These are phyloP conservation scores for Gastrophysa polygoni DNA, from an alignment of 2,888 invertebrate genomes.

Conservation along the genomic window DNA sequence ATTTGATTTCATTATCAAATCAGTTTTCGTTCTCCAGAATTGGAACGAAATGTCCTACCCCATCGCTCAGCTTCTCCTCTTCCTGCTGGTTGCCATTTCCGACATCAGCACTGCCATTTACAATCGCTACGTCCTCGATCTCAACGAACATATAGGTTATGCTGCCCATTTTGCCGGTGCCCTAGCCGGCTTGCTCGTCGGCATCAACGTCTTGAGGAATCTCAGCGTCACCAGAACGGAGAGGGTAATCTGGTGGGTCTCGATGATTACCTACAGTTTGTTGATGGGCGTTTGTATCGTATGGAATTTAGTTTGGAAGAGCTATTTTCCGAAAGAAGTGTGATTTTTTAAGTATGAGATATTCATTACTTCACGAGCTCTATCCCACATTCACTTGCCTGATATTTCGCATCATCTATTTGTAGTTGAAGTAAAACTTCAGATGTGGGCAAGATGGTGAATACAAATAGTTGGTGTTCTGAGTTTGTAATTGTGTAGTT, in stretches of 20 bases:
- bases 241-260: slow-evolving; percentile 58
- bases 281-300: background rate
- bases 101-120: slow-evolving; percentile 27
- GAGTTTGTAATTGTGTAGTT: too few relatives aligned
- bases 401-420: too few relatives aligned
- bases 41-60: slow-evolving; percentile 91
- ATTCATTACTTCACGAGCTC: too few relatives aligned
- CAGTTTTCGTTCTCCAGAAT: slow-evolving; percentile 67
- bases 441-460: too few relatives aligned
- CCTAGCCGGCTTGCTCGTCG: slow-evolving; percentile 77
- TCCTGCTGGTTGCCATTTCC: slow-evolving; percentile 34
- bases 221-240: slow-evolving; percentile 67
- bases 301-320: background rate
- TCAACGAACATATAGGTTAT: slow-evolving; percentile 5
- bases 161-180: slow-evolving; percentile 70
- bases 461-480: too few relatives aligned
- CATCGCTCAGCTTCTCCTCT: slow-evolving; percentile 38
- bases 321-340: background rate
- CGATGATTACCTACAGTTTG: background rate
- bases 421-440: too few relatives aligned
- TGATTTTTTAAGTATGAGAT: too few relatives aligned
- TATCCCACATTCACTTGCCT: too few relatives aligned
- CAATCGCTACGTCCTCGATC: slow-evolving; percentile 17
- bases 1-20: too few relatives aligned
- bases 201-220: slow-evolving; percentile 68